Percentiles rank a stretch among this genome's conserved stretches.
Conservation (phyloP, 2,888 invertebrate species). For the Cryptosula pallasiana region DNA sequence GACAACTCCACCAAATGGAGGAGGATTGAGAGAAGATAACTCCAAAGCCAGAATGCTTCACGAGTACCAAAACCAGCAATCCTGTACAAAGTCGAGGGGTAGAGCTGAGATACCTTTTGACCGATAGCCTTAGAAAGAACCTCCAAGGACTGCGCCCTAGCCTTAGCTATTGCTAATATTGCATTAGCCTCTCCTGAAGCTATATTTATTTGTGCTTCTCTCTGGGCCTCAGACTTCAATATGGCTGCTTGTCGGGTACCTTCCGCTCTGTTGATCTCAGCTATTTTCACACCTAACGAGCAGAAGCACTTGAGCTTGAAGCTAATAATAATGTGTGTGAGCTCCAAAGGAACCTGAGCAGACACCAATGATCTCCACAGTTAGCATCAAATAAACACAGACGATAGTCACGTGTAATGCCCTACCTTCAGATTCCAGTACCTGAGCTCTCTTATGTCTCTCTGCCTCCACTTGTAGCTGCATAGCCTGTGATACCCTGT, state of each 20-base stretch:
- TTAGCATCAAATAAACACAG: too few species aligned
- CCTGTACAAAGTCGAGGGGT: too few species aligned
- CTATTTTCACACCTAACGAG: conserved; percentile 57
- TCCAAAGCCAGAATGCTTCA: too few species aligned
- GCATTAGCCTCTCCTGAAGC: conserved; percentile 89
- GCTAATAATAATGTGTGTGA: too few species aligned
- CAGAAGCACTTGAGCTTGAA: too few species aligned
- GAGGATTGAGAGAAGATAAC: too few species aligned
- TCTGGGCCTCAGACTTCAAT: conserved; percentile 89
- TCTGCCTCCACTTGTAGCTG: conserved; percentile 99
- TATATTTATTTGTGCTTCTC: conserved; percentile 87
- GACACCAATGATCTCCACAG: too few species aligned
- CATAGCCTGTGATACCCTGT: conserved; percentile 95
- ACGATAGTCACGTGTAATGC: too few species aligned
- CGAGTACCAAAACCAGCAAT: too few species aligned
- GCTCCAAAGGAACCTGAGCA: too few species aligned
- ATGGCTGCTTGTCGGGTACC: conserved; percentile 87
- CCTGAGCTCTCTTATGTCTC: conserved; percentile 87
- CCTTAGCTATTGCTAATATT: conserved; percentile 77
- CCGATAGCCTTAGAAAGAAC: conserved; percentile 67
- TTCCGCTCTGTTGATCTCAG: conserved; percentile 93
- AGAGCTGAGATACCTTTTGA: conserved; percentile 52
- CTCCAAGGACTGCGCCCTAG: conserved; percentile 76
- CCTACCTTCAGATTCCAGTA: conserved; percentile 89
- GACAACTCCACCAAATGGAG: too few species aligned